Base-by-base conservation (phyloP, 1,140 invertebrate species). In the Lysiphlebus fabarum region DNA sequence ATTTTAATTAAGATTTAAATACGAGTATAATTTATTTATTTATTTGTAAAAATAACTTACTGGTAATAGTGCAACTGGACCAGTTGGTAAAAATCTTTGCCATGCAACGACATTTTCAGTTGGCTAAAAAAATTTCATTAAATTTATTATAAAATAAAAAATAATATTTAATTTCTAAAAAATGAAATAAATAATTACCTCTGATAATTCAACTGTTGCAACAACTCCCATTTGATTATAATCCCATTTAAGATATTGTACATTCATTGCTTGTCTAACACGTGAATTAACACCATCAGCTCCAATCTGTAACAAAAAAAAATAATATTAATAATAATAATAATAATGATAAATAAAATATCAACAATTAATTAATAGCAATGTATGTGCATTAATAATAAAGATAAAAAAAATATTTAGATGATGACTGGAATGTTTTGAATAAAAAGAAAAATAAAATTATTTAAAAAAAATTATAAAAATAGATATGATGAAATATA, bases 211-310 rank as follows among this genome's bases (percentile, higher is more conserved):
- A 14, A 98, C 73, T 1, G 94, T 96, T 6, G 93, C 93, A 10
- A 98, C 95, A 41, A 98, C 82, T 26, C 88, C 94, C 82, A 87
- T 88, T 72, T 98, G 92, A 59, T 93, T 82, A 70, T 99, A 98
- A 67, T 87, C 86, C 84, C 91, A 89, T 4, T 83, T 81, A 0
- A 95, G 68, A 63, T 92, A 90, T 60, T 91, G 84, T 9, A 90
- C 85, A 48, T 83, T 84, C 85, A 96, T 93, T 11, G 87, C 78
- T 65, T 88, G 79, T 7, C 96, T 82, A 9, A 98, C 91, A 62
- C 86, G 78, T 4, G 96, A 98, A 69, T 91, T 91, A 6, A 85
- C 86, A 0, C 96, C 96, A 84, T 99, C 96, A 38, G 95, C 95
- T 33, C 95, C 96, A 63, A 98, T 85, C 87, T 91, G 74, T 54